A percentile compares a stretch with the other conserved stretches of the same genome.
These are phyloP conservation scores for Diplazon laetatorius DNA, from an alignment of 2,888 invertebrate species.

Conservation along the genomic window DNA sequence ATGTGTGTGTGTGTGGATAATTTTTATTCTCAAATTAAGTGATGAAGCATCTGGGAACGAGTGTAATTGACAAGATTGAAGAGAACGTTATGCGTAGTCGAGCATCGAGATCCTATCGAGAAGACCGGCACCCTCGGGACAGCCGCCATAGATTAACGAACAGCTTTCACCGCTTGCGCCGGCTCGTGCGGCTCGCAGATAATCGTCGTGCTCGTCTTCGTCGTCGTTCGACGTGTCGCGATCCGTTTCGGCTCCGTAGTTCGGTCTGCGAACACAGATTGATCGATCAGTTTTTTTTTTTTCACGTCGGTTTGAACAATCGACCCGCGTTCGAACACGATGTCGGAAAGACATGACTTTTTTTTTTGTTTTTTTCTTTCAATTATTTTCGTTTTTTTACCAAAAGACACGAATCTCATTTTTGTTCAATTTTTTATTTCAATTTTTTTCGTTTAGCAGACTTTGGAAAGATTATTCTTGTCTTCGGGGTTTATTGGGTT, in stretches of 20 bases:
- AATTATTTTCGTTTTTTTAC: no score
- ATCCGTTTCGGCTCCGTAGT: slow-evolving; percentile 82
- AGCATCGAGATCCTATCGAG: slow-evolving; percentile 83
- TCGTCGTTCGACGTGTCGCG: slow-evolving; percentile 75
- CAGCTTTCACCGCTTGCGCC: slow-evolving; percentile 88
- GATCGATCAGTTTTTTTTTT: background rate
- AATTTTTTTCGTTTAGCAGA: no score
- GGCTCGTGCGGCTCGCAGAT: slow-evolving; percentile 86
- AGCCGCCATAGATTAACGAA: slow-evolving; percentile 85
- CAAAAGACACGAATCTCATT: no score
- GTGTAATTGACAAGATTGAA: background rate
- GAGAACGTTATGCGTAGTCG: slow-evolving; percentile 17
- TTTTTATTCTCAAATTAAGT: background rate
- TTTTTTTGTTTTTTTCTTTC: no score
- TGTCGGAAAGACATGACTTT: no score
- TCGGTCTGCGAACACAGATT: slow-evolving; percentile 82
- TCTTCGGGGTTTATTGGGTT: no score
- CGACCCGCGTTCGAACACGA: no score
- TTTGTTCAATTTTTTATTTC: no score
- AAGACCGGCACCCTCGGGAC: slow-evolving; percentile 86
- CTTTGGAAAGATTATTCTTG: no score
- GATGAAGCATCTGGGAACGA: background rate
- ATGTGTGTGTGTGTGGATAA: no score
- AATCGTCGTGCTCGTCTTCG: slow-evolving; percentile 86
- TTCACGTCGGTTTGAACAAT: no score